Evolutionary conservation across 2,888 invertebrate species (phyloP).

Genomic region (Athetis lepigone): DNA sequence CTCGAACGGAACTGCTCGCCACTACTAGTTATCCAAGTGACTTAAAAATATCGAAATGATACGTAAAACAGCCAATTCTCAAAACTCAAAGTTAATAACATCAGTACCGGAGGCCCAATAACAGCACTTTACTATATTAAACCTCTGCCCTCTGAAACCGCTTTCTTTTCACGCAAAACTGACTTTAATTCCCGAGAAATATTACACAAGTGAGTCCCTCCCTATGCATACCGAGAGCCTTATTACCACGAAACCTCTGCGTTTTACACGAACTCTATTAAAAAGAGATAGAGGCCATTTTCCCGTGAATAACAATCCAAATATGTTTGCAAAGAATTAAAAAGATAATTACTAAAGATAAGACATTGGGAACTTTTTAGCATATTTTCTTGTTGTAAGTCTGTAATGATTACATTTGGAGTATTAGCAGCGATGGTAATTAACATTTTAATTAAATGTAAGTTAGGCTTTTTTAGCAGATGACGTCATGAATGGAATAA

Average conservation of each 20-base stretch:
- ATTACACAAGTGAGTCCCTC: conserved; percentile 61
- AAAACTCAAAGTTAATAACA: conserved; percentile 15
- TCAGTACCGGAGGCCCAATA: conserved; percentile 15
- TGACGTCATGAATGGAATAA: conserved; percentile 22
- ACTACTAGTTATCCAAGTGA: too few relatives aligned
- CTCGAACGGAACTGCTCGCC: too few relatives aligned
- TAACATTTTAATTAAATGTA: conserved; percentile 57
- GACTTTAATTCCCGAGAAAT: conserved; percentile 72
- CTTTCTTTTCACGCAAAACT: conserved; percentile 65
- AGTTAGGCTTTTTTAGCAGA: conserved; percentile 17
- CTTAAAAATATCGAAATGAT: too few relatives aligned
- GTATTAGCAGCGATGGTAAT: conserved; percentile 52
- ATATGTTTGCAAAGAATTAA: conserved; percentile 59
- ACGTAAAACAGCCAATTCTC: neutral
- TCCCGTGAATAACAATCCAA: conserved; percentile 1
- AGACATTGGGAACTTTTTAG: conserved; percentile 45
- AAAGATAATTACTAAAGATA: conserved; percentile 70
- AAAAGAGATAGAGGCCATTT: conserved; percentile 22
- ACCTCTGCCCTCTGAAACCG: conserved; percentile 34
- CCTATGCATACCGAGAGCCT: conserved; percentile 68
- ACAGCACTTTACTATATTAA: conserved; percentile 19
- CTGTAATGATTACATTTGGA: conserved; percentile 55
- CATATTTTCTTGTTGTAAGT: conserved; percentile 54
- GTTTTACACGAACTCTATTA: neutral
- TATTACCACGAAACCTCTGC: conserved; percentile 47